Conservation (phyloP, 2,888 invertebrate genomes). For the Hylaea fasciaria region DNA sequence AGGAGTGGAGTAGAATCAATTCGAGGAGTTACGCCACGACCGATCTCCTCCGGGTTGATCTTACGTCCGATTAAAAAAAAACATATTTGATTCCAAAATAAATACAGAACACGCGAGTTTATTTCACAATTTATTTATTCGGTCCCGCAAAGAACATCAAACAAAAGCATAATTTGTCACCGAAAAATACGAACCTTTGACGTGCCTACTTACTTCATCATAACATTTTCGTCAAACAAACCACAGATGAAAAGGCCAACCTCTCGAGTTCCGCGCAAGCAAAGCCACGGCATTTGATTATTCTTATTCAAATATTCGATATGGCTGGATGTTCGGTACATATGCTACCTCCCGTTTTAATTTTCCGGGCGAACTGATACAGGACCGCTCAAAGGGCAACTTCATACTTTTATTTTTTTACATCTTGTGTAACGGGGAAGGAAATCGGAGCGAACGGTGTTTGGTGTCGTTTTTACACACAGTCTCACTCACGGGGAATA, state of each 20-base stretch:
- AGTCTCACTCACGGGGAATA: background rate
- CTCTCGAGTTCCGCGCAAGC: slow-evolving; percentile 24
- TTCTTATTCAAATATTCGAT: slow-evolving; percentile 37
- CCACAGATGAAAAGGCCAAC: slow-evolving; percentile 25
- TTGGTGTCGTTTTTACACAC: slow-evolving; percentile 3
- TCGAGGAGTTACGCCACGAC: too few relatives aligned
- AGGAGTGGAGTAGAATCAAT: too few relatives aligned
- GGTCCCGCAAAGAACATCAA: slow-evolving; percentile 24
- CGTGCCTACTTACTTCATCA: slow-evolving; percentile 25
- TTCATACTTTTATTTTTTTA: slow-evolving; percentile 36
- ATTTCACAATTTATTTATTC: slow-evolving; percentile 13
- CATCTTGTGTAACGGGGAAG: slow-evolving; percentile 24
- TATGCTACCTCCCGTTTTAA: slow-evolving; percentile 35
- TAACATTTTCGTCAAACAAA: slow-evolving; percentile 33
- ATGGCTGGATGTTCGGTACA: slow-evolving; percentile 34
- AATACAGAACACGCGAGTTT: background rate
- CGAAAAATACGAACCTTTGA: slow-evolving; percentile 25
- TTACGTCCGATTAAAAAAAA: background rate
- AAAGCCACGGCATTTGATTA: slow-evolving; percentile 35
- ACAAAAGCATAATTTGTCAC: slow-evolving; percentile 30
- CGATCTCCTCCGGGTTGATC: too few relatives aligned
- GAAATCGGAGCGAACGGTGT: slow-evolving; percentile 18
- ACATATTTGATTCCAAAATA: slow-evolving; percentile 1
- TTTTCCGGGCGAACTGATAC: slow-evolving; percentile 32
- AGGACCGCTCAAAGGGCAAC: slow-evolving; percentile 37